Conservation (phyloP, 2,888 invertebrate genomes). For the Agrotis clavis region DNA sequence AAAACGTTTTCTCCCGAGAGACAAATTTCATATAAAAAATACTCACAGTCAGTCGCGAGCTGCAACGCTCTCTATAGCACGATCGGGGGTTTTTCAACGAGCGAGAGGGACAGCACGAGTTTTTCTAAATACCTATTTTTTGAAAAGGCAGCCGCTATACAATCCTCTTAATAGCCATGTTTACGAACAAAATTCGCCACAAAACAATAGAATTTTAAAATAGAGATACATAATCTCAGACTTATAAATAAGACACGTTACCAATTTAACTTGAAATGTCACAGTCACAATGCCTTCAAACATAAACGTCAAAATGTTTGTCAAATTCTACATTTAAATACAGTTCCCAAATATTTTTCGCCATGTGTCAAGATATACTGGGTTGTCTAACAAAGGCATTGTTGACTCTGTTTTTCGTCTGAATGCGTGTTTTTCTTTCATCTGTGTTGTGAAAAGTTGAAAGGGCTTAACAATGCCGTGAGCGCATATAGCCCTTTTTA, state of each 20-base stretch:
- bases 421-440: conserved; percentile 66
- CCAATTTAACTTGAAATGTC: conserved; percentile 21
- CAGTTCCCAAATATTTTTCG: conserved; percentile 31
- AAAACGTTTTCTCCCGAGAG: too few species aligned
- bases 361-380: conserved; percentile 33
- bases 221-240: conserved; percentile 43
- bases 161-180: too few species aligned
- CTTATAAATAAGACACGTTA: conserved; percentile 24
- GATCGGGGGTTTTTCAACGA: too few species aligned
- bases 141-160: too few species aligned
- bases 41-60: too few species aligned
- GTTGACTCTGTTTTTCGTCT: conserved; percentile 69
- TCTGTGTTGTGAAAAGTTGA: conserved; percentile 57
- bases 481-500: conserved; percentile 51
- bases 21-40: too few species aligned
- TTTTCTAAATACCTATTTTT: too few species aligned
- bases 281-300: background rate
- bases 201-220: conserved; percentile 44
- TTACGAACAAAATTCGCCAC: background rate
- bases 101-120: too few species aligned
- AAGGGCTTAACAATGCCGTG: conserved; percentile 59
- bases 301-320: background rate
- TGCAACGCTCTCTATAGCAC: too few species aligned
- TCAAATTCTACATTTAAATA: conserved; percentile 9
- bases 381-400: conserved; percentile 62